Evolutionary conservation across 2,113 vertebrate species (phyloP).

Genomic region (Spea bombifrons): DNA sequence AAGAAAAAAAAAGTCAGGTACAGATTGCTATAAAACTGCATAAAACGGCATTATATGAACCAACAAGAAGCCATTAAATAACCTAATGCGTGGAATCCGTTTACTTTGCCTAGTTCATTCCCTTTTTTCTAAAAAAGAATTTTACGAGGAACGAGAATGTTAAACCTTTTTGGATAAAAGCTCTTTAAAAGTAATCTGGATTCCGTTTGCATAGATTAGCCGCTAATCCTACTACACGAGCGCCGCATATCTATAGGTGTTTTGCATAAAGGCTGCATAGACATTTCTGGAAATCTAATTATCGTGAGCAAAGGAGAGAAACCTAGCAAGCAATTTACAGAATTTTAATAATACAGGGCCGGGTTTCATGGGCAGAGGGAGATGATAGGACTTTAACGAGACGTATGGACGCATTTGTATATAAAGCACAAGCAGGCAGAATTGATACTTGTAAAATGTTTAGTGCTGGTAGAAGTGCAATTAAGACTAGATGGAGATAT

Average conservation of each 20-base stretch:
- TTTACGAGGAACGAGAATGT: not conserved
- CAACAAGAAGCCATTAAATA: not conserved
- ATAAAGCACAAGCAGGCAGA: no score
- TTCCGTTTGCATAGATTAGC: slow-evolving; percentile 35
- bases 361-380: not conserved
- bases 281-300: slow-evolving; percentile 29
- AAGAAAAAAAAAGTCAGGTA: not conserved
- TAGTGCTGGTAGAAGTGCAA: no score
- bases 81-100: not conserved
- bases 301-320: slow-evolving; percentile 28
- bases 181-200: slow-evolving; percentile 34
- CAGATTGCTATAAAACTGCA: not conserved
- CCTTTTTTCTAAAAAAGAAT: not conserved
- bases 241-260: slow-evolving; percentile 13
- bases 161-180: slow-evolving; percentile 28
- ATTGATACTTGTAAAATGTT: no score
- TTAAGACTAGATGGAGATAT: no score
- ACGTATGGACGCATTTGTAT: no score
- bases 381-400: not conserved
- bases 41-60: not conserved
- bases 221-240: slow-evolving; percentile 20
- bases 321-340: not conserved
- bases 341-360: not conserved
- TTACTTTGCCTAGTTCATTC: not conserved
- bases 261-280: slow-evolving; percentile 26